A percentile compares a stretch with the other conserved stretches of the same genome.
Evolutionary conservation across 2,888 invertebrate genomes (phyloP).

Genomic region (Gibbula magus): DNA sequence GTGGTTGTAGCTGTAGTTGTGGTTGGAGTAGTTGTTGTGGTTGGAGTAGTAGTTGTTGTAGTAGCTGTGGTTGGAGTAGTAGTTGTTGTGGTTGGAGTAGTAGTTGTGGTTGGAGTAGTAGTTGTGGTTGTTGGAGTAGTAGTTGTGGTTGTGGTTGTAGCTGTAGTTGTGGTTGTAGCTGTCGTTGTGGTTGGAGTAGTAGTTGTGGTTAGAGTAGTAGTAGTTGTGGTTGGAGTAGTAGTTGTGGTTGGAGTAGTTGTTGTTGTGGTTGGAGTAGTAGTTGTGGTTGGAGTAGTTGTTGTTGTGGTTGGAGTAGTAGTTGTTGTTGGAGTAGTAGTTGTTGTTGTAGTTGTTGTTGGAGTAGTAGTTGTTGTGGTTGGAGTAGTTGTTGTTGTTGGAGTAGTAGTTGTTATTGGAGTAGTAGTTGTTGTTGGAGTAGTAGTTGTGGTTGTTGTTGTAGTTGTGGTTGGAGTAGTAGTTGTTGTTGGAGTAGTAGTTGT

Average conservation of each 20-base stretch:
- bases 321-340: not conserved
- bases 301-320: slow-evolving; percentile 15
- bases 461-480: not conserved
- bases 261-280: not conserved
- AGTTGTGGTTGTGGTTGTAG: not conserved
- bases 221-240: not conserved
- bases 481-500: not conserved
- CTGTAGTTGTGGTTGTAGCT: not conserved
- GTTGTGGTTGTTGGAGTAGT: not conserved
- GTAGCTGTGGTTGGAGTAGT: not conserved
- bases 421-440: not conserved
- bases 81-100: no score
- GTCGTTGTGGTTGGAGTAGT: not conserved
- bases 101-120: not conserved
- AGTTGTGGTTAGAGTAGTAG: not conserved
- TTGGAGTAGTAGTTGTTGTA: slow-evolving; percentile 2
- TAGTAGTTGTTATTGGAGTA: not conserved
- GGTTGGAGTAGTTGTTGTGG: not conserved
- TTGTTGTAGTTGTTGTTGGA: slow-evolving; percentile 7
- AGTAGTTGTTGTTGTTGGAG: no score
- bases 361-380: not conserved
- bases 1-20: slow-evolving; percentile 12
- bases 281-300: slow-evolving; percentile 19
- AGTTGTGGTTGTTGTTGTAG: not conserved
- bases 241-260: not conserved